Percentiles rank a stretch among this genome's conserved stretches.
Evolutionary conservation across 2,113 vertebrate genomes (phyloP).

Genomic region (Dendrocopos noguchii): DNA sequence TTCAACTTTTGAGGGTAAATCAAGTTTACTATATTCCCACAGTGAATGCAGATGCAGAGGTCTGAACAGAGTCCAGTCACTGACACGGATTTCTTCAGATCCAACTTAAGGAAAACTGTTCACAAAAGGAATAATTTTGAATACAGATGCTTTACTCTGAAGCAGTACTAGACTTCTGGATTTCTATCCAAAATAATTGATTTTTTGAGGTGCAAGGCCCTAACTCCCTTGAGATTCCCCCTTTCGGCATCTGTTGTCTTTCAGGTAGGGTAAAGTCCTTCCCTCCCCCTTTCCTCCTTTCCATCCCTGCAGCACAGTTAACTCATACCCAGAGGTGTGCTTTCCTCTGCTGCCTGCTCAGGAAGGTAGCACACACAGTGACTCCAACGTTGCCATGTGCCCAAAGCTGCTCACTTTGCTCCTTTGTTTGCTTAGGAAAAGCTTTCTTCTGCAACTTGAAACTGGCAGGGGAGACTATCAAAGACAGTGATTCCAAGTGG

Average conservation of each 20-base stretch:
- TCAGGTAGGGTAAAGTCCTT: background rate
- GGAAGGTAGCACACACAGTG: accelerated
- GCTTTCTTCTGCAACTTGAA: background rate
- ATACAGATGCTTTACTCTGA: background rate
- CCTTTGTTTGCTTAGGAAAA: background rate
- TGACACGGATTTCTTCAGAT: background rate
- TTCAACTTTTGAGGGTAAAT: background rate
- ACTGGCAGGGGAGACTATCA: background rate
- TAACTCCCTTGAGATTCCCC: background rate
- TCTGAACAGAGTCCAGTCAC: background rate
- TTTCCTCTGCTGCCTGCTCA: background rate
- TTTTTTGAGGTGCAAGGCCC: background rate
- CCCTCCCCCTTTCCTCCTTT: background rate
- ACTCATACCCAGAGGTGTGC: background rate
- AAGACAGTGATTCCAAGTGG: background rate
- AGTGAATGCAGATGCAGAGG: background rate
- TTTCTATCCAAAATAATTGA: background rate
- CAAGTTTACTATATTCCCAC: background rate
- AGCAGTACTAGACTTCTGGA: background rate
- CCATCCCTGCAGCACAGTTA: accelerated
- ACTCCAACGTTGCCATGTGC: background rate
- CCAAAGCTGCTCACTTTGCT: background rate
- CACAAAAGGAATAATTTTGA: background rate
- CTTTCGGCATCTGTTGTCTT: background rate
- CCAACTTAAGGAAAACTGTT: background rate